A percentile compares a stretch with the other conserved stretches of the same genome.
phyloP scores from a whole-genome alignment of 2,888 invertebrate species.

The Ophioninae sp. region DNA sequence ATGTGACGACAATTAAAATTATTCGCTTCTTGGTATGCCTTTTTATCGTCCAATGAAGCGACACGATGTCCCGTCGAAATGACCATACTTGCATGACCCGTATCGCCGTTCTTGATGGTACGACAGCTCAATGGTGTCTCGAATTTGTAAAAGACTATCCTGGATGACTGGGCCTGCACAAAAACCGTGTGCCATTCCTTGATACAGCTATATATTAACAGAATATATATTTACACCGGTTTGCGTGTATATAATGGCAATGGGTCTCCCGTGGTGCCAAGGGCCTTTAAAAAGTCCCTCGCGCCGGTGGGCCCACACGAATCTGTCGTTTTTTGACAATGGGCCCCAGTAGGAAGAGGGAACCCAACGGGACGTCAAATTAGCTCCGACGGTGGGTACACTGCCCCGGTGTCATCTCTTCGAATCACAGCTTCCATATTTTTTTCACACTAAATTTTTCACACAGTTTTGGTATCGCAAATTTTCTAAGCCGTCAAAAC shows the following conservation, averaged over 20 bases:
- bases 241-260: conserved; percentile 33
- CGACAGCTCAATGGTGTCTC: not conserved
- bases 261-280: conserved; percentile 22
- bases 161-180: conserved; percentile 3
- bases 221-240: conserved; percentile 35
- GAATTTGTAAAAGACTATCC: not conserved
- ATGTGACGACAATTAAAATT: too few relatives aligned
- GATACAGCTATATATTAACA: conserved; percentile 15
- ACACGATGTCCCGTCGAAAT: not conserved
- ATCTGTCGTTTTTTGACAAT: conserved; percentile 59
- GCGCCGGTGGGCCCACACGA: conserved; percentile 60
- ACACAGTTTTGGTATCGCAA: conserved; percentile 1
- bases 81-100: not conserved
- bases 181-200: conserved; percentile 23
- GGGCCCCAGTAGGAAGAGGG: not conserved
- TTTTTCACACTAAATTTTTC: conserved; percentile 15
- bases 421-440: not conserved
- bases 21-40: not conserved
- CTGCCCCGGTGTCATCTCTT: conserved; percentile 73
- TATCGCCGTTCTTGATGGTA: not conserved
- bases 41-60: not conserved
- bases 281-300: conserved; percentile 27
- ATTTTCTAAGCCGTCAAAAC: not conserved
- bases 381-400: conserved; percentile 76
- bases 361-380: conserved; percentile 70